Evolutionary conservation across 2,113 vertebrate genomes (phyloP), one percentile per base, ranked within the genome.

Genomic region (Pimephales promelas): DNA sequence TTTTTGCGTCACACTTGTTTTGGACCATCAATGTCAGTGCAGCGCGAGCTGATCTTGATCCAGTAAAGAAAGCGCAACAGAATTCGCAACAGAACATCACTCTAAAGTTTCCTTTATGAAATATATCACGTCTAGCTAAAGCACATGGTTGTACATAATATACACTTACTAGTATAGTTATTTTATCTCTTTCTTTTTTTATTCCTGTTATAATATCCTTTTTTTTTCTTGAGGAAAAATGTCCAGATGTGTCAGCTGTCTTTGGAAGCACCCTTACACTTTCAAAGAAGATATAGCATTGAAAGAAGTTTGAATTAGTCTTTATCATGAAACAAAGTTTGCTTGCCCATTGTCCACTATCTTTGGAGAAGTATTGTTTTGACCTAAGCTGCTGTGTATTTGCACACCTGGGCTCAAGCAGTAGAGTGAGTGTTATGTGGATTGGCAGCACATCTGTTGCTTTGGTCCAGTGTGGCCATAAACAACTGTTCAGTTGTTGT

Each of bases 361-460:
- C 74, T 36, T 59, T 59, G 20, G 49, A 40, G 52, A 14, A 0
- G 7, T 64, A 81, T 49, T 70, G 47, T 24, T 28, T 34, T 56
- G 64, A 70, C 79, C 79, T 56, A 5, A 56, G 62, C 47, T 54
- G 45, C n/a, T 77, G 59, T 83, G 40, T 79, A 28, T 61, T 79
- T 79, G 66, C 56, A 79, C 76, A 83, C 52, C 74, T 66, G 56
- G 79, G 16, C 40, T 40, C 45, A 68, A 45, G 3, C 62, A 62
- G 26, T 72, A 47, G 70, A 87, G 43, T 78, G 70, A 87, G 43
- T 78, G 24, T 85, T 59, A 89, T 86, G 75, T 84, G 79, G 61
- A 76, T 57, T 85, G 86, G 85, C 79, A 85, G 45, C 56, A 80
- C 86, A 89, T 87, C 83, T 89, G 86, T 90, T 84, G 79, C 78